Conservation (phyloP, 2,797 vertebrate genomes). For the Acanthurus tractus region DNA sequence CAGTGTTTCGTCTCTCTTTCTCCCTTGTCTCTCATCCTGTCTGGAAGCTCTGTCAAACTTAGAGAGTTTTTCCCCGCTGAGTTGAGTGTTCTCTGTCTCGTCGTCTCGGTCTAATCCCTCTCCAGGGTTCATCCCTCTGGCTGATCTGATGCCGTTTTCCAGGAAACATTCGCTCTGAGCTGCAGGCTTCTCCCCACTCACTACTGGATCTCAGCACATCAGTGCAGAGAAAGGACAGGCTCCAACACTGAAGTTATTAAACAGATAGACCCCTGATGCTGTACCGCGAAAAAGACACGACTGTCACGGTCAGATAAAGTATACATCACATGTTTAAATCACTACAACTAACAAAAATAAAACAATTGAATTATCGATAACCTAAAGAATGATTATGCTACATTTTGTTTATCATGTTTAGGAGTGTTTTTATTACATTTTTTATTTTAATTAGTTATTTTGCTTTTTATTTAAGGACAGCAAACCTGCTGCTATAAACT, state of each 20-base stretch:
- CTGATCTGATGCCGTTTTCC: constrained; percentile 54
- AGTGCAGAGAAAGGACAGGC: constrained; percentile 32
- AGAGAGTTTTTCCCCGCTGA: constrained; percentile 31
- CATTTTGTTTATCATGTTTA: not conserved
- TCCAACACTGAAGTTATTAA: constrained; percentile 32
- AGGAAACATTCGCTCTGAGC: constrained; percentile 49
- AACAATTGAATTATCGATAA: not conserved
- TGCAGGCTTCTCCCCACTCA: constrained; percentile 41
- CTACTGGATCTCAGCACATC: constrained; percentile 43
- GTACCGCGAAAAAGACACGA: constrained; percentile 3
- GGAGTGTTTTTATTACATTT: too few relatives aligned
- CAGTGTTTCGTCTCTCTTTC: constrained; percentile 9
- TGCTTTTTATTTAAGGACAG: not conserved
- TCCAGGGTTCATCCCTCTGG: constrained; percentile 60
- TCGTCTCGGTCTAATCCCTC: constrained; percentile 55
- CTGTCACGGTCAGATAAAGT: not conserved
- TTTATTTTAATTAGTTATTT: too few relatives aligned
- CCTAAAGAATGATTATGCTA: not conserved
- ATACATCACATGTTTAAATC: not conserved
- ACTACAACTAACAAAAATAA: not conserved
- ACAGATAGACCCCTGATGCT: constrained; percentile 26
- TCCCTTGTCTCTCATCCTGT: constrained; percentile 11
- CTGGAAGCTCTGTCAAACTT: constrained; percentile 45
- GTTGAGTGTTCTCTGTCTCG: constrained; percentile 42
- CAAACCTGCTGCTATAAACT: not conserved